Base-by-base conservation (phyloP, 2,113 vertebrate genomes). In the Eulacestoma nigropectus region DNA sequence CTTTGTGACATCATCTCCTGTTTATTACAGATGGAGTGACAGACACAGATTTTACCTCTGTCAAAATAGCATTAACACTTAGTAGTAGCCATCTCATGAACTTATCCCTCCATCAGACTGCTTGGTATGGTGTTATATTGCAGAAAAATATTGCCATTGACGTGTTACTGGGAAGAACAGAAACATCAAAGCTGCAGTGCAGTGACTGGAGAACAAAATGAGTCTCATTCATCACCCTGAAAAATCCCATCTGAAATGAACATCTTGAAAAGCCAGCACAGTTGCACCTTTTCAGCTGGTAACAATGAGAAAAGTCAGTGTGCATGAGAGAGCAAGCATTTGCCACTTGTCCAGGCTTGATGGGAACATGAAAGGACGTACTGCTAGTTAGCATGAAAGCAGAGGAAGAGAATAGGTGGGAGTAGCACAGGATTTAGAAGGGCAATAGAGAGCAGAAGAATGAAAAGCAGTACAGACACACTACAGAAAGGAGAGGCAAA, bases 11-110 rank as follows among this genome's bases (percentile, higher is more conserved):
- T 95, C 76, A 72, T 75, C 76, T 90, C 77, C 64, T 15, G 1
- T 93, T 93, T 95, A 69, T 93, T 90, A 53, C 80, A 89, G 92
- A 90, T 78, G 77, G 91, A 96, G 89, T 82, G 89, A 82, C 88
- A 96, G 92, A 94, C 86, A 86, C 85, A 86, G 83, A 92, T 84
- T 94, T 86, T 72, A 82, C 65, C 90, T n/a, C 83, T 93, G 92
- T 93, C 92, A 91, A 94, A 96, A 93, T 49, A 94, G 17, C 72
- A 78, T 70, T 93, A 72, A 75, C 79, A 68, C 44, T 84, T 67
- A 50, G 60, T 94, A 64, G 60, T 32, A 92, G 76, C 15, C 68
- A 81, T 90, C 69, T 47, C 32, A 22, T 68, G 85, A 92, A 75
- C 73, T 86, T 93, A 37, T 75, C 41, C 62, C 37, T 95, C 68